These are phyloP conservation scores for Exaiptasia diaphana DNA, from an alignment of 64 coral and sea anemone genomes.

Conservation along the genomic window DNA sequence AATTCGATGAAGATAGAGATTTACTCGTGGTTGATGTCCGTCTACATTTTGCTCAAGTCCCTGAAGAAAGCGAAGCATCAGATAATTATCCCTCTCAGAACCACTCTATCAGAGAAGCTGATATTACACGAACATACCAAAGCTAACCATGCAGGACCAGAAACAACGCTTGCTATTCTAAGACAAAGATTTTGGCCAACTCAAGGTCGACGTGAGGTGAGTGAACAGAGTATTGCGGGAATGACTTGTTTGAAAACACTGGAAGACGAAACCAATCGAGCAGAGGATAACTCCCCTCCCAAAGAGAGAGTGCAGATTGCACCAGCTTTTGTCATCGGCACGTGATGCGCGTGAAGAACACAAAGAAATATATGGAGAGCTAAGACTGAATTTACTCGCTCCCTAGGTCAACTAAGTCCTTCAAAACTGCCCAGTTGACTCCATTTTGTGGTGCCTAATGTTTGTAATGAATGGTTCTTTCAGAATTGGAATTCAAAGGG, in stretches of 20 bases:
- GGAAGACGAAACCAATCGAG: neutral
- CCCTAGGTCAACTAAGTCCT: too few relatives aligned
- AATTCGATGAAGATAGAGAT: neutral
- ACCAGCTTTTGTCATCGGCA: neutral
- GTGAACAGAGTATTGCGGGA: neutral
- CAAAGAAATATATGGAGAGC: too few relatives aligned
- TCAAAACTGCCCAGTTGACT: too few relatives aligned
- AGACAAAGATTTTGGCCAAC: neutral
- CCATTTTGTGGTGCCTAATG: too few relatives aligned
- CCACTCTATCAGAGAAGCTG: neutral
- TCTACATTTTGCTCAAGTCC: neutral
- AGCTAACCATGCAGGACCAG: slow-evolving; percentile 2
- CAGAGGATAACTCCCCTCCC: slow-evolving; percentile 8
- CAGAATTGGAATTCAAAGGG: too few relatives aligned
- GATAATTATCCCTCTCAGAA: neutral
- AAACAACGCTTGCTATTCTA: neutral
- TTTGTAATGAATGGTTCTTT: too few relatives aligned
- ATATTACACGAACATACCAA: neutral
- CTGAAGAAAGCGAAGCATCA: slow-evolving; percentile 26
- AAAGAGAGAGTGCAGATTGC: neutral
- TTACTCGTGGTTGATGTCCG: neutral
- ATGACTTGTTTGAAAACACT: neutral
- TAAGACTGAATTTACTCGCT: too few relatives aligned
- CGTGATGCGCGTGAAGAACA: too few relatives aligned
- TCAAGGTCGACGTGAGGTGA: neutral